Percentiles rank a stretch among this genome's conserved stretches.
phyloP scores from a whole-genome alignment of 2,888 invertebrate species.

The Troides helena region DNA sequence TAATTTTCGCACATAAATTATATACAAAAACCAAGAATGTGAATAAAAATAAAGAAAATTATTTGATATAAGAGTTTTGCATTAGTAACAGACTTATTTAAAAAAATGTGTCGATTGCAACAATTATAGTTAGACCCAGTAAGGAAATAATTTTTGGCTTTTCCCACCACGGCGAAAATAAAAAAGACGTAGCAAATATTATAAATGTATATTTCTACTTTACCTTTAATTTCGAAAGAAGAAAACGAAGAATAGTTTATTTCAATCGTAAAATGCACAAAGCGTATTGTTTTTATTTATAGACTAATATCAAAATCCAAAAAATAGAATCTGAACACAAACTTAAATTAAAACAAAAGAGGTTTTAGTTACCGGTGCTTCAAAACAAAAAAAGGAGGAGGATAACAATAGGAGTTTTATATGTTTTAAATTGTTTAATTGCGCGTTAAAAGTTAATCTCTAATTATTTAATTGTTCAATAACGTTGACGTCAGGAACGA shows the following conservation, averaged over 20 bases:
- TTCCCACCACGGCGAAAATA: no score
- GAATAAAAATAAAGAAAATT: no score
- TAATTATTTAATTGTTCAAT: background rate
- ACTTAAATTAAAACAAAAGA: background rate
- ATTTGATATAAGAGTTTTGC: no score
- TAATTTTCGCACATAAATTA: background rate
- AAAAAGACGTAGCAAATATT: no score
- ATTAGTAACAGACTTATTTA: no score
- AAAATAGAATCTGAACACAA: background rate
- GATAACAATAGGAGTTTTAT: background rate
- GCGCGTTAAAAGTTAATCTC: background rate
- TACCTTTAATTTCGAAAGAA: no score
- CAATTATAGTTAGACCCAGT: no score
- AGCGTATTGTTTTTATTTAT: background rate
- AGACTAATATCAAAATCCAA: background rate
- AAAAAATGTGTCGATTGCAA: no score
- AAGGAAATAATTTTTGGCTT: no score
- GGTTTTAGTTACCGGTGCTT: background rate
- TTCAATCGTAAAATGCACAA: background rate
- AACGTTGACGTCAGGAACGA: background rate
- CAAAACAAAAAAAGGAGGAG: background rate
- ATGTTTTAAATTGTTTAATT: constrained; percentile 1
- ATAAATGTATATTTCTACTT: no score
- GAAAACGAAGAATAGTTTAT: no score
- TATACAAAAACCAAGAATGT: background rate